Evolutionary conservation across 2,888 invertebrate species (phyloP).

Genomic region (Mystacides longicornis): DNA sequence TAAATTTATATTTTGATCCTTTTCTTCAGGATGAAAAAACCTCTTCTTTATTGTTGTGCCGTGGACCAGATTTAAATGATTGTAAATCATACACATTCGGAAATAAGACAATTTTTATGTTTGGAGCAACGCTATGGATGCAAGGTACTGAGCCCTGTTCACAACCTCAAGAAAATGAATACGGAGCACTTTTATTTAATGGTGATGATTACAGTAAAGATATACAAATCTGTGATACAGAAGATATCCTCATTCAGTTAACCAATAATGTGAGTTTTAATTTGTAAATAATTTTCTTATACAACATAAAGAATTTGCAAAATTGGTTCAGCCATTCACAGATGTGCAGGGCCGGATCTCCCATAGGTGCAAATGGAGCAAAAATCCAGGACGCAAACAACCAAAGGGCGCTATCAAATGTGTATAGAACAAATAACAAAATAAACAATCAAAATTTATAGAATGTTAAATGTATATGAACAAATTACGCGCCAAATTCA

Average conservation of each 20-base stretch:
- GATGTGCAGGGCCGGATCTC: no score
- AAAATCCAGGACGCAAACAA: no score
- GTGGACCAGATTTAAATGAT: slow-evolving; percentile 51
- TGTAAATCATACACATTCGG: slow-evolving; percentile 19
- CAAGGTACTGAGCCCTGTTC: slow-evolving; percentile 57
- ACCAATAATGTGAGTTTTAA: slow-evolving; percentile 24
- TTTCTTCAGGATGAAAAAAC: slow-evolving; percentile 36
- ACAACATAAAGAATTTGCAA: not conserved
- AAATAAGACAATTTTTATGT: slow-evolving; percentile 31
- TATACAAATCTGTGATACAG: slow-evolving; percentile 47
- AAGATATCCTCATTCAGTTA: slow-evolving; percentile 41
- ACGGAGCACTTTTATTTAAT: slow-evolving; percentile 73
- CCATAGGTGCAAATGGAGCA: no score
- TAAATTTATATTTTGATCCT: not conserved
- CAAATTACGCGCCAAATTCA: not conserved
- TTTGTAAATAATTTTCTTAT: not conserved
- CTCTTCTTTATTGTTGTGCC: slow-evolving; percentile 39
- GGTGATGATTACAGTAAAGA: slow-evolving; percentile 73
- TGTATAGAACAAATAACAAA: no score
- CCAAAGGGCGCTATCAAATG: no score
- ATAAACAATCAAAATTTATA: no score
- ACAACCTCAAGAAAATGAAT: slow-evolving; percentile 61
- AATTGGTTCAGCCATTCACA: no score
- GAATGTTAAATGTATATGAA: not conserved
- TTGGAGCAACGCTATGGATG: slow-evolving; percentile 72